Evolutionary conservation across 2,113 vertebrate genomes (phyloP).

Genomic region (Vireo altiloquus): DNA sequence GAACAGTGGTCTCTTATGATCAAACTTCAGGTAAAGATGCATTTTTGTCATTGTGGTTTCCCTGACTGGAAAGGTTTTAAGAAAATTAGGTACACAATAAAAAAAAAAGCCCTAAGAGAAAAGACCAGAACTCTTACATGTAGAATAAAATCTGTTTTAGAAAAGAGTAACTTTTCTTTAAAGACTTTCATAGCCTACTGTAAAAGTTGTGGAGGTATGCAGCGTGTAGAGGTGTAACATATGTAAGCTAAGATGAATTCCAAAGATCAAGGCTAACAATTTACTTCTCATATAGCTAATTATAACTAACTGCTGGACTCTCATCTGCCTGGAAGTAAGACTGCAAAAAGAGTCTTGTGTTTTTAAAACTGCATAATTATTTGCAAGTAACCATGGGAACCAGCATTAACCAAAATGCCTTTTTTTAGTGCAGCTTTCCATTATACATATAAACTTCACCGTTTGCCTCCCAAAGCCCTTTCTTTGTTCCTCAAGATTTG

Average conservation of each 20-base stretch:
- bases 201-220: not conserved
- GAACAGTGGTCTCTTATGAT: not conserved
- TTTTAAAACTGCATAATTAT: constrained; percentile 5
- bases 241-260: not conserved
- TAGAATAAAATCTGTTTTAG: not conserved
- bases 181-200: not conserved
- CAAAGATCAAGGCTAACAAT: not conserved
- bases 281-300: not conserved
- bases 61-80: not conserved
- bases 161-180: not conserved
- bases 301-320: not conserved
- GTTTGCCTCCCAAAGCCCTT: not conserved
- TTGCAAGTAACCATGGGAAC: constrained; percentile 31
- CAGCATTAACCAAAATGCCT: not conserved
- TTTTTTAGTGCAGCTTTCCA: constrained; percentile 1
- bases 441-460: not conserved
- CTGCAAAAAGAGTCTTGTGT: not conserved
- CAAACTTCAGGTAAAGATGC: not conserved
- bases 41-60: not conserved
- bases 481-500: not conserved
- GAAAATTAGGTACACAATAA: not conserved
- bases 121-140: not conserved
- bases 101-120: not conserved
- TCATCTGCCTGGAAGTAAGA: not conserved
- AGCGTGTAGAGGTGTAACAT: not conserved